These are phyloP conservation scores for Cyanistes caeruleus DNA, from an alignment of 2,113 vertebrate species.

Conservation along the genomic window DNA sequence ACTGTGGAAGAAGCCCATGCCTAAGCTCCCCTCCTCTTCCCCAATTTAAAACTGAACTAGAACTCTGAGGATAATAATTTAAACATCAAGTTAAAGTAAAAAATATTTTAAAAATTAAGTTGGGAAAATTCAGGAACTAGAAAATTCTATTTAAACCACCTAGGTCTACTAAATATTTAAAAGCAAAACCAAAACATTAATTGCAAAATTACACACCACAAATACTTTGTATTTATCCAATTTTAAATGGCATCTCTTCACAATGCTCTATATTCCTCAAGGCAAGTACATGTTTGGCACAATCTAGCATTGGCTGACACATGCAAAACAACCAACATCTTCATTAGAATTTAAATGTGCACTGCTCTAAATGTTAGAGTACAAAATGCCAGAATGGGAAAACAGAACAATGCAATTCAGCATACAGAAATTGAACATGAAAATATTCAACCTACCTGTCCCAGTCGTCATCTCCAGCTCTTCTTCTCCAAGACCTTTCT, in stretches of 20 bases:
- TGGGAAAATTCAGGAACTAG: not conserved
- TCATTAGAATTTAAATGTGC: constrained; percentile 24
- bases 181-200: not conserved
- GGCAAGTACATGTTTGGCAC: not conserved
- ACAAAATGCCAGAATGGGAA: not conserved
- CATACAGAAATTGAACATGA: not conserved
- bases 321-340: not conserved
- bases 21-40: not conserved
- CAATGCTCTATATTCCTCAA: not conserved
- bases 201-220: not conserved
- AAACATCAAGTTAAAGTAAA: not conserved
- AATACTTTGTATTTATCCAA: not conserved
- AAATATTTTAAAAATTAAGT: not conserved
- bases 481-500: constrained; percentile 91
- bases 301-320: not conserved
- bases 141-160: not conserved
- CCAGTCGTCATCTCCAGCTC: constrained; percentile 89
- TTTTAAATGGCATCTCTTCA: not conserved
- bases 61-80: not conserved
- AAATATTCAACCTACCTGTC: constrained; percentile 81
- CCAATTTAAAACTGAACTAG: not conserved
- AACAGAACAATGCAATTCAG: not conserved
- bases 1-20: not conserved
- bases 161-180: not conserved
- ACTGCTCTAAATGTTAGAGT: not conserved